Conservation (phyloP, 2,888 invertebrate species). For the Heliconius charithonia region DNA sequence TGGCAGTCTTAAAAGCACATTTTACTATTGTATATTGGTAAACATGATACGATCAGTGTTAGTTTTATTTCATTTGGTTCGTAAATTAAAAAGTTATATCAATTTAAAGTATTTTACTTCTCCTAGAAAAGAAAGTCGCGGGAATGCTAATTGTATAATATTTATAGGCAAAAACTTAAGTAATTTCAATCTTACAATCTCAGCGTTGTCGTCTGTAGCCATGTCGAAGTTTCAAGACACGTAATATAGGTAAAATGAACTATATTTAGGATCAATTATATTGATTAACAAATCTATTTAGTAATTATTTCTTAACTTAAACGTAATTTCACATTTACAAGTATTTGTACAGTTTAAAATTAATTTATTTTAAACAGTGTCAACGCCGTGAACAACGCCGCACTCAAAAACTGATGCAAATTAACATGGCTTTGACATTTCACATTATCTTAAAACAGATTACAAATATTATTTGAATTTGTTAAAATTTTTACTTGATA, state of each 20-base stretch:
- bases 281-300: neutral
- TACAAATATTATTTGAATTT: neutral
- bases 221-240: slow-evolving; percentile 33
- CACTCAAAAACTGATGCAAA: slow-evolving; percentile 8
- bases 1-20: neutral
- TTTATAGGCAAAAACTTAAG: neutral
- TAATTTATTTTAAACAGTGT: neutral
- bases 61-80: too few species aligned
- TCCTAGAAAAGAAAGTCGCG: too few species aligned
- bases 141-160: too few species aligned
- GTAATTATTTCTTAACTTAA: neutral
- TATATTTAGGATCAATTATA: neutral
- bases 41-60: too few species aligned
- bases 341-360: neutral
- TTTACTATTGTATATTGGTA: too few species aligned
- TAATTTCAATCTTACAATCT: slow-evolving; percentile 62
- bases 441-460: neutral
- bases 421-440: slow-evolving; percentile 13
- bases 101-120: too few species aligned
- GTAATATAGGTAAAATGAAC: neutral
- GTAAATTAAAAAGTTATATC: too few species aligned
- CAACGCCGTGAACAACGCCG: slow-evolving; percentile 15
- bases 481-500: too few species aligned
- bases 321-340: neutral
- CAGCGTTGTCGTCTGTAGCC: slow-evolving; percentile 59